Conservation (phyloP, 2,888 invertebrate species). For the Nomada hirtipes region DNA sequence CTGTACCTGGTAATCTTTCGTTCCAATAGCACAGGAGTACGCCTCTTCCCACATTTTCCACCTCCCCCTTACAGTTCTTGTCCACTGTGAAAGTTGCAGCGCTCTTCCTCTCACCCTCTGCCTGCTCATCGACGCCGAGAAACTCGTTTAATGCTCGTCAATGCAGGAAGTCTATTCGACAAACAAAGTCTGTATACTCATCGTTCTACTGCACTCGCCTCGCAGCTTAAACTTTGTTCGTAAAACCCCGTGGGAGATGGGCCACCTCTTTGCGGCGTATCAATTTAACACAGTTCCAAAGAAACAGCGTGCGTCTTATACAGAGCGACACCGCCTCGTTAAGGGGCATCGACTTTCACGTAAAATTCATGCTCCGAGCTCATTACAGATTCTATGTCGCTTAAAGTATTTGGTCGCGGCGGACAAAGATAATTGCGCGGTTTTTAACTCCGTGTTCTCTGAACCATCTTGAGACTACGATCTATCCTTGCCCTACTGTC, state of each 20-base stretch:
- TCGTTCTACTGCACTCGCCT: conserved; percentile 26
- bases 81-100: conserved; percentile 30
- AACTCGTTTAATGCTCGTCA: conserved; percentile 61
- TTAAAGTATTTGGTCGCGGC: conserved; percentile 26
- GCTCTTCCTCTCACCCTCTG: neutral
- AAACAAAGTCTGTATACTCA: conserved; percentile 60
- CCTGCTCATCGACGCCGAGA: conserved; percentile 18
- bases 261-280: conserved; percentile 46
- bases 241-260: conserved; percentile 22
- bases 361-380: conserved; percentile 45
- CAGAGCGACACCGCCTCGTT: conserved; percentile 12
- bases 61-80: neutral
- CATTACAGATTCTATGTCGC: conserved; percentile 52
- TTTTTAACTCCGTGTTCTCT: neutral
- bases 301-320: conserved; percentile 15
- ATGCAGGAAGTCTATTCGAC: conserved; percentile 54
- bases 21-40: conserved; percentile 25
- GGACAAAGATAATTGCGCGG: conserved; percentile 4
- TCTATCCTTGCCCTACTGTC: neutral
- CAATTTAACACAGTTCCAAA: conserved; percentile 59
- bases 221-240: conserved; percentile 63
- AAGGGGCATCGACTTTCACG: conserved; percentile 36
- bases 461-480: neutral
- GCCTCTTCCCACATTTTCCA: neutral
- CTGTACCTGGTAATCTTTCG: conserved; percentile 65